Base-by-base conservation (phyloP, 2,113 vertebrate genomes). In the Myrmecobius fasciatus region DNA sequence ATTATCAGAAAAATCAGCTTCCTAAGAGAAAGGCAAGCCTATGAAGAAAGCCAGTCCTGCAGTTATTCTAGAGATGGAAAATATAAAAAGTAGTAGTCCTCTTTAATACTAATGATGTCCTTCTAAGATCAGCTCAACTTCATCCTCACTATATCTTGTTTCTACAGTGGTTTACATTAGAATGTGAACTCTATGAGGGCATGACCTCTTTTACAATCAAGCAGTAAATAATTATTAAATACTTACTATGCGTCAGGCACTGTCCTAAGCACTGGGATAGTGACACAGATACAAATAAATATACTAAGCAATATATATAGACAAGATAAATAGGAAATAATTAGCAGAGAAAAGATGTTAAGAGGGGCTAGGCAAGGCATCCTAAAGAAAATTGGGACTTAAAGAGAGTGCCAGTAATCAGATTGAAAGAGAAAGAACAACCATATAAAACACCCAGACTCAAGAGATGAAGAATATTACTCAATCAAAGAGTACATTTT, bases 21-120 rank as follows among this genome's bases (percentile, higher is more conserved):
- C 90, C 92, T 7, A 96, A 96, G 97, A 97, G 91, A 96, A 97
- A 97, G 95, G 94, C 94, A 95, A 91, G 91, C 93, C 95, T 95
- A 96, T 0, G 92, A 93, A 88, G 96, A 90, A 31, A 92, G 47
- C 5, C 36, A n/a, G 17, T 75, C 67, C 31, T n/a, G 14, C 36
- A 96, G 96, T 93, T 60, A 90, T 48, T 49, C 67, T 60, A 97
- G 90, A 97, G 94, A 94, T 51, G 92, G 92, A 94, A 93, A 97
- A 95, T 92, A 96, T 97, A 97, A 94, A 97, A 98, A 83, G 8
- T n/a, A n/a, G n/a, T 43, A 7, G 20, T 83, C n/a, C 20, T 14
- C 20, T n/a, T 67, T 75, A 6, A 75, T 75, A 14, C 36, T 22
- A 6, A n/a, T n/a, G 60, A 5, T 14, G 20, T n/a, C 14, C 60